Percentiles rank a stretch among this genome's conserved stretches.
Evolutionary conservation across 2,797 vertebrate species (phyloP).

Genomic region (Typhlichthys subterraneus): DNA sequence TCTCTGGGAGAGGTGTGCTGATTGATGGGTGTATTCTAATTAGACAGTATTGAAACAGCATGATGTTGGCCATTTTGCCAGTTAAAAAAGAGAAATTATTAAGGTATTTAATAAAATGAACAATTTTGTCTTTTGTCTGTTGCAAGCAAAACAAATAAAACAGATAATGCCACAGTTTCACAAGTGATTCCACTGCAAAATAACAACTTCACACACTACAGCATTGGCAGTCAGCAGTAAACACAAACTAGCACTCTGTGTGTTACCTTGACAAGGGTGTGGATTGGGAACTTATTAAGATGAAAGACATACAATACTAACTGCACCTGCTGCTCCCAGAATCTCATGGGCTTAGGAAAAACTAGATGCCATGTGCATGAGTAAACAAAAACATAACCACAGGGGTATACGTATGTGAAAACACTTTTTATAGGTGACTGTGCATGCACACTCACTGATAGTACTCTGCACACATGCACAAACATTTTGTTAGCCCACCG

Average conservation of each 20-base stretch:
- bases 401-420: conserved; percentile 20
- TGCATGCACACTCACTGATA: conserved; percentile 34
- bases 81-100: no score
- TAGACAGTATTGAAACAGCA: no score
- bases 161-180: no score
- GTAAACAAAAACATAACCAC: conserved; percentile 23
- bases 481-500: conserved; percentile 1
- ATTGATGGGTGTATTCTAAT: no score
- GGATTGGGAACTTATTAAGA: conserved; percentile 69
- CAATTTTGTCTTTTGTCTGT: no score
- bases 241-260: conserved; percentile 20
- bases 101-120: no score
- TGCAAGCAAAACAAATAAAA: no score
- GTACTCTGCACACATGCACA: conserved; percentile 5
- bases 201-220: no score
- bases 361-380: background rate
- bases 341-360: background rate
- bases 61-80: no score
- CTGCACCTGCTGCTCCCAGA: conserved; percentile 62
- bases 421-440: conserved; percentile 11
- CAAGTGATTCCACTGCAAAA: no score
- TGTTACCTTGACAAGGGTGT: conserved; percentile 49
- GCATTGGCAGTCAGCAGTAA: background rate
- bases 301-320: conserved; percentile 52
- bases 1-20: no score